Evolutionary conservation across 2,888 invertebrate species (phyloP), one percentile per base, ranked within the genome.

Genomic region (Priocnemis perturbator): DNA sequence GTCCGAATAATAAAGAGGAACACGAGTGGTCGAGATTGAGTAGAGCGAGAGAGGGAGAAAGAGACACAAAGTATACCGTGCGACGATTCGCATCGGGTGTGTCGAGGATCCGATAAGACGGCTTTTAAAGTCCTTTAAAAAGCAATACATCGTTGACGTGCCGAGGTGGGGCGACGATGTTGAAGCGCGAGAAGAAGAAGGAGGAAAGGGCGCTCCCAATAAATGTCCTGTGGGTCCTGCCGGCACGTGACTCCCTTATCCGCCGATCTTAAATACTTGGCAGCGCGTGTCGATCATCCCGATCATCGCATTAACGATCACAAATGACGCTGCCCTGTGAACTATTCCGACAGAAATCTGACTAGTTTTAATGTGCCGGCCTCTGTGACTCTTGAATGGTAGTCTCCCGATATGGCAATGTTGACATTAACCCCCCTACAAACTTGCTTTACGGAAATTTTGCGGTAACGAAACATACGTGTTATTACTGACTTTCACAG

Each of bases 221-320:
- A 79, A 74, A 75, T 69, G 74, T 79, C 78, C 77, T 78, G 78
- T 73, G 79, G 81, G 84, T 84, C 76, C 79, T 77, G 78, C 73
- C 68, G 76, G 75, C 87, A 87, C 87, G 87, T 85, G 87, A 82
- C 81, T 77, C 78, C 71, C 78, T 84, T 87, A 87, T 88, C 87
- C 69, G 37, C 53, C 50, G 73, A 87, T 87, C 87, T 88, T 86
- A 87, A 87, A 86, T 85, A 87, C 85, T 84, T 73, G 82, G 75
- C 79, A 74, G 74, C 85, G 85, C 83, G 84, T 85, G 85, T 81
- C 84, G 78, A 82, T 82, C 84, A 79, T 77, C 77, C 75, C 75
- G 74, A 82, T 79, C 76, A 81, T 83, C 82, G 82, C 81, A 77
- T 85, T 85, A 83, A 81, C 82, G 82, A 82, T 77, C 81, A 75